Evolutionary conservation across 2,888 invertebrate genomes (phyloP).

Genomic region (Arenicola marina): DNA sequence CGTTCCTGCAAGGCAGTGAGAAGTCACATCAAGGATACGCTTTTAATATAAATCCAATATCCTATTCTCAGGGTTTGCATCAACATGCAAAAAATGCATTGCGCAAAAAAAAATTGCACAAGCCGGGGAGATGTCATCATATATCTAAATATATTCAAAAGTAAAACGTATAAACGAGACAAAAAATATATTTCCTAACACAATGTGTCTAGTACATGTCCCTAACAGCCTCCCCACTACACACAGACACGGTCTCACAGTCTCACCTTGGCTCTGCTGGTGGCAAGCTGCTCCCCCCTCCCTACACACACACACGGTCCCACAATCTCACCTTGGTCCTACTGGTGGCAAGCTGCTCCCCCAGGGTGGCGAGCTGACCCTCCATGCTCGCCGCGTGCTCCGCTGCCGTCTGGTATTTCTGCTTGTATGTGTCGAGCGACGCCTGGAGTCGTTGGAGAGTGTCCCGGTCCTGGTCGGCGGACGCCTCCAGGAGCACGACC

Average conservation of each 20-base stretch:
- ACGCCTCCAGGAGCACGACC: constrained; percentile 47
- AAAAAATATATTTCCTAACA: too few species aligned
- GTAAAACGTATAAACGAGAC: too few species aligned
- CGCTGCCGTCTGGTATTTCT: constrained; percentile 46
- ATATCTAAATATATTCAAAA: too few species aligned
- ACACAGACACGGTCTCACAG: too few species aligned
- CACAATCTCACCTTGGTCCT: constrained; percentile 41
- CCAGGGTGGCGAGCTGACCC: constrained; percentile 42
- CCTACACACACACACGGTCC: too few species aligned
- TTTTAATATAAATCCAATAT: neutral
- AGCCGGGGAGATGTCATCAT: too few species aligned
- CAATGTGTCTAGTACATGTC: too few species aligned
- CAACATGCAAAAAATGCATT: too few species aligned
- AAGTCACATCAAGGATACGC: too few species aligned
- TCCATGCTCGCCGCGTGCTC: constrained; percentile 48
- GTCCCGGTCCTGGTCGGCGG: constrained; percentile 42
- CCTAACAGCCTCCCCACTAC: too few species aligned
- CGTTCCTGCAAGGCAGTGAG: constrained; percentile 35
- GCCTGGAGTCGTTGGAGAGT: constrained; percentile 41
- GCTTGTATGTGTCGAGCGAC: constrained; percentile 44
- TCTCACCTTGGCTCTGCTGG: constrained; percentile 42
- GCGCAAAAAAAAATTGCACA: neutral
- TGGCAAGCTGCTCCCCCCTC: constrained; percentile 51
- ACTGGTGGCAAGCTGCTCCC: constrained; percentile 50
- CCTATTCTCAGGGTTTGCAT: neutral